Conservation (phyloP, 1,140 invertebrate species). For the Bombus superbus region DNA sequence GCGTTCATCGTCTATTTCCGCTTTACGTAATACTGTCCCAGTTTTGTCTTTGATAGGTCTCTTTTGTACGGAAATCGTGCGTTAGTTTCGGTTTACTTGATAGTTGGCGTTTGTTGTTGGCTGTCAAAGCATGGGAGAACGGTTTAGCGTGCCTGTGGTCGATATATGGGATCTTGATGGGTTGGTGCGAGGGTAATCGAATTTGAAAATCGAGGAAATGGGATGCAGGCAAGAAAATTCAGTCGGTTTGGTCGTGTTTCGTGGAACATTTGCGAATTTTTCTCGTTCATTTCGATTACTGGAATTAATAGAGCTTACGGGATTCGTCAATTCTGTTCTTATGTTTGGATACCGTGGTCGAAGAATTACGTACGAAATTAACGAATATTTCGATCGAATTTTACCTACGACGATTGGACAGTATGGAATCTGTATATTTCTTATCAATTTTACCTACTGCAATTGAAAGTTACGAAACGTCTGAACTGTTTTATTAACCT, state of each 20-base stretch:
- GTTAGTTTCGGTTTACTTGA: neutral
- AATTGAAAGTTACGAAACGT: neutral
- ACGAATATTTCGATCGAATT: neutral
- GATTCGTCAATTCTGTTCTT: neutral
- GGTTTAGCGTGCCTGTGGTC: too few species aligned
- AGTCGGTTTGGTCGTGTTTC: neutral
- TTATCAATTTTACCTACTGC: neutral
- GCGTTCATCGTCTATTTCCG: conserved; percentile 12
- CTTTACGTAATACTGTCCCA: conserved; percentile 32
- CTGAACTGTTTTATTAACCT: neutral
- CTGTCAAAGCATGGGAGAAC: too few species aligned
- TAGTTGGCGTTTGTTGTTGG: neutral
- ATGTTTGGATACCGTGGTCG: neutral
- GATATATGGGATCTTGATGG: neutral
- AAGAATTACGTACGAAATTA: neutral
- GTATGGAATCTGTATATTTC: neutral
- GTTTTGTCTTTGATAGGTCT: neutral
- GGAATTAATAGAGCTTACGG: neutral
- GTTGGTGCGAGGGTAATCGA: too few species aligned
- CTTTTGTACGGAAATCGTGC: neutral
- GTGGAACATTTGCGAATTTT: neutral
- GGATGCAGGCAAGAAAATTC: neutral
- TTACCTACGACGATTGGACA: neutral
- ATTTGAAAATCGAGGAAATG: too few species aligned
- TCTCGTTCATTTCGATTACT: neutral